Conservation (phyloP, 2,888 invertebrate species). For the Didymodactylos carnosus region DNA sequence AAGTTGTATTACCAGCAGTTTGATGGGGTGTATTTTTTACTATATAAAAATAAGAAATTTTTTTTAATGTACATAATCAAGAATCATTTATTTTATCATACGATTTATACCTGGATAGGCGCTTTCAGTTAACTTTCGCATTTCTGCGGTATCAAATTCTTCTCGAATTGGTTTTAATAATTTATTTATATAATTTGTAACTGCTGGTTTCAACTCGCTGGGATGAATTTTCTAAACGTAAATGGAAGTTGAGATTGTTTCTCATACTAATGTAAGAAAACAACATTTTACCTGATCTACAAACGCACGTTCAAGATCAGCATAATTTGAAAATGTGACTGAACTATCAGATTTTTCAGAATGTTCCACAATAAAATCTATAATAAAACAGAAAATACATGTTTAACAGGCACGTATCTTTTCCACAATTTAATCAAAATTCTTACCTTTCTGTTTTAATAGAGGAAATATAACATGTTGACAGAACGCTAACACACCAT, state of each 20-base stretch:
- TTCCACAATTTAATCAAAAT: background rate
- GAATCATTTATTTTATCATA: too few relatives aligned
- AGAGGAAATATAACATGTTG: slow-evolving; percentile 76
- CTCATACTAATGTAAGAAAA: background rate
- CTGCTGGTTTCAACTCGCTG: slow-evolving; percentile 5
- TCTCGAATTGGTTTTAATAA: slow-evolving; percentile 10
- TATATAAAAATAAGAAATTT: too few relatives aligned
- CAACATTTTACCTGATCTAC: background rate
- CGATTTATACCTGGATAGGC: too few relatives aligned
- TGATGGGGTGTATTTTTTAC: too few relatives aligned
- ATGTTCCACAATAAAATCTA: background rate
- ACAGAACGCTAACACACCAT: slow-evolving; percentile 78
- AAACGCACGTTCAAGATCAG: slow-evolving; percentile 4
- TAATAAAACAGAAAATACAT: background rate
- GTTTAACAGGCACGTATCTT: background rate
- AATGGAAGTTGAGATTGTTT: background rate
- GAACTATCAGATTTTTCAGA: slow-evolving; percentile 7
- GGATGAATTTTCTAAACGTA: background rate
- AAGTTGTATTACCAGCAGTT: too few relatives aligned
- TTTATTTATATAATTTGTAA: background rate
- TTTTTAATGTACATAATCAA: too few relatives aligned
- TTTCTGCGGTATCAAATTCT: slow-evolving; percentile 11
- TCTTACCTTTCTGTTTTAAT: slow-evolving; percentile 37
- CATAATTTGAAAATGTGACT: background rate
- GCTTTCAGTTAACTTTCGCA: background rate